Percentiles rank a stretch among this genome's conserved stretches.
These are phyloP conservation scores for Aramus guarauna DNA, from an alignment of 2,113 vertebrate species.

Conservation along the genomic window DNA sequence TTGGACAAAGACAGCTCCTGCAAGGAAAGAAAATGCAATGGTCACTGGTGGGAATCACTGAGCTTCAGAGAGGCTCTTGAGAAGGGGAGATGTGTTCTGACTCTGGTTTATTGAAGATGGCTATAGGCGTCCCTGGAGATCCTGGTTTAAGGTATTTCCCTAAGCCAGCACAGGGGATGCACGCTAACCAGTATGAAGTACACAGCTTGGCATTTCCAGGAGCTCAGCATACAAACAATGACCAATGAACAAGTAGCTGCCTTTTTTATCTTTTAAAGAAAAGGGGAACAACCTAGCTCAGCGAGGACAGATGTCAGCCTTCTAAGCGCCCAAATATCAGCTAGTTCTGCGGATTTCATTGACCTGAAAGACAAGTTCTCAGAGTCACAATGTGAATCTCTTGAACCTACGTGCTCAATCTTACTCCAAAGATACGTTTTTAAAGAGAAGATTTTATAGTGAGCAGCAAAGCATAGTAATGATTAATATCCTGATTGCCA, in stretches of 20 bases:
- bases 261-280: background rate
- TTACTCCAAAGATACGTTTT: slow-evolving; percentile 33
- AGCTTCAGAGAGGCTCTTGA: background rate
- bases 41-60: background rate
- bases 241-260: background rate
- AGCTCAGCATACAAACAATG: background rate
- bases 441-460: slow-evolving; percentile 22
- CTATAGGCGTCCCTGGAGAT: background rate
- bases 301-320: background rate
- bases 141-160: background rate
- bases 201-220: background rate
- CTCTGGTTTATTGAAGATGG: background rate
- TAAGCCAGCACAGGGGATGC: background rate
- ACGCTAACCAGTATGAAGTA: background rate
- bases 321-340: background rate
- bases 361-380: background rate
- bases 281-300: background rate
- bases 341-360: background rate
- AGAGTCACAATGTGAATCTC: background rate
- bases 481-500: slow-evolving; percentile 41
- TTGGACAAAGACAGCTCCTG: background rate
- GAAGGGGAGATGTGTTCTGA: background rate
- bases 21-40: background rate
- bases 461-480: slow-evolving; percentile 15
- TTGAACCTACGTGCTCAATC: slow-evolving; percentile 4